Base-by-base conservation (phyloP, 2,113 vertebrate species). In the Psettodes erumei region DNA sequence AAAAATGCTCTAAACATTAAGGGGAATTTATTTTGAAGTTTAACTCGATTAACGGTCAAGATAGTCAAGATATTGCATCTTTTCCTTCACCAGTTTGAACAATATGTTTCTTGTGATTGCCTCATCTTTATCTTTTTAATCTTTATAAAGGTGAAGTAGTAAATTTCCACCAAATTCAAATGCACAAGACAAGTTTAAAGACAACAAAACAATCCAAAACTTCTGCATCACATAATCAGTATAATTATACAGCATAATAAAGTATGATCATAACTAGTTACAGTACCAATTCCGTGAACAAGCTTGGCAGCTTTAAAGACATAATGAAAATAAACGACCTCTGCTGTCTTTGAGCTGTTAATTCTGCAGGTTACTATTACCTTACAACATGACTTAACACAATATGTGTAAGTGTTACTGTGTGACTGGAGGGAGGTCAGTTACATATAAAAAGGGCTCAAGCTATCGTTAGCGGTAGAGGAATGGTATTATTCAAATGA, bases 221-320 rank as follows among this genome's bases (percentile, higher is more conserved):
- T 23, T 21, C 50, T 50, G 53, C 25, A 11, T 45, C 32, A 50
- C 23, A 33, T 25, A 23, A 32, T 7, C n/a, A n/a, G n/a, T n/a
- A n/a, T n/a, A n/a, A n/a, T n/a, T n/a, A n/a, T n/a, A n/a, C n/a
- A n/a, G n/a, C n/a, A n/a, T n/a, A n/a, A n/a, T n/a, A n/a, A n/a
- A n/a, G n/a, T n/a, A 2, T 8, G 2, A 35, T 35, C 38, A 40
- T 15, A 2, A 19, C 10, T 2, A 23, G 43, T 62, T 47, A 38
- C 33, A 37, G 38, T 6, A 25, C 21, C 5, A 11, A 70, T 15
- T 32, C 43, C 4, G 13, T 37, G 23, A 68, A 45, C 30, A 62
- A 62, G 63, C 18, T 28, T 40, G 18, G 19, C 43, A 18, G 30
- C 40, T 68, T 73, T 55, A 15, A 55, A 62, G 35, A 27, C 12